phyloP scores from a whole-genome alignment of 2,888 invertebrate species.

The Escarpia spicata region DNA sequence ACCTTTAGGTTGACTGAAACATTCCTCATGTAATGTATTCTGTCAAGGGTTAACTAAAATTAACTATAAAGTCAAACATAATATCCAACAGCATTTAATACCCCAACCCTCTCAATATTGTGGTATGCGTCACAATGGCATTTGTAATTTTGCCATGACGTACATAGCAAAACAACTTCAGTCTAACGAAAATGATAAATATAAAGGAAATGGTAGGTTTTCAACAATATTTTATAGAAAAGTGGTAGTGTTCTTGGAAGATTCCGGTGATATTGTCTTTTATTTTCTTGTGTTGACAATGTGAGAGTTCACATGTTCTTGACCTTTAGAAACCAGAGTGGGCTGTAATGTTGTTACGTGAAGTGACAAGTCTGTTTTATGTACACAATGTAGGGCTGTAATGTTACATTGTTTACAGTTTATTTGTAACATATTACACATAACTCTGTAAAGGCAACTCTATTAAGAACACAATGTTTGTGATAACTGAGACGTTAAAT shows the following conservation, averaged over 20 bases:
- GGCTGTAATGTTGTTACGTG: neutral
- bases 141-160: neutral
- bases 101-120: neutral
- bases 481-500: too few species aligned
- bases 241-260: neutral
- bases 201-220: neutral
- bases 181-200: neutral
- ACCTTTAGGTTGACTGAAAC: too few species aligned
- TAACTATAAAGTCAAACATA: neutral
- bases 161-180: neutral
- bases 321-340: neutral
- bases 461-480: too few species aligned
- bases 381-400: neutral
- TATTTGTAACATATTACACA: too few species aligned
- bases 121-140: neutral
- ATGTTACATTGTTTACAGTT: too few species aligned
- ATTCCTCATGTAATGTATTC: too few species aligned
- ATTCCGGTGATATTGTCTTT: neutral
- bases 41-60: too few species aligned
- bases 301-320: neutral
- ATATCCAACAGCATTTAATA: neutral
- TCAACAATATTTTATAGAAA: neutral
- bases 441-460: too few species aligned
- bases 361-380: neutral
- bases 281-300: neutral